Conservation (phyloP, 1,140 invertebrate genomes). For the Andricus grossulariae region DNA sequence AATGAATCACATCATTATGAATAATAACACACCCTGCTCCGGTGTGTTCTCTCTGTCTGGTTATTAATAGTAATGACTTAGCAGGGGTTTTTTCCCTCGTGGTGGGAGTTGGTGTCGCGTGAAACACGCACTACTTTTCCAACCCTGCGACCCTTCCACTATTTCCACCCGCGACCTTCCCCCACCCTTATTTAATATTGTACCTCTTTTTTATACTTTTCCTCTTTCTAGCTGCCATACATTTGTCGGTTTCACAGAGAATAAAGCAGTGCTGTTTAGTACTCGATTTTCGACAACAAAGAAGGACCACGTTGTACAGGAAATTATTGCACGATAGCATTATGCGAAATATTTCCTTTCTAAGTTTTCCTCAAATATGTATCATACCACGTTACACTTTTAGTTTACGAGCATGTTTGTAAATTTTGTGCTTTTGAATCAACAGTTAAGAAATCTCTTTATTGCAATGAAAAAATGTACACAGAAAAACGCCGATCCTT, state of each 20-base stretch:
- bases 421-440: neutral
- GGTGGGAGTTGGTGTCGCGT: constrained; percentile 62
- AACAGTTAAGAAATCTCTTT: neutral
- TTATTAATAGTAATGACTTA: constrained; percentile 69
- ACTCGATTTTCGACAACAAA: neutral
- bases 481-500: no score
- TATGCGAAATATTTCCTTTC: constrained; percentile 24
- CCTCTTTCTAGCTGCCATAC: neutral
- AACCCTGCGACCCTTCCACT: constrained; percentile 43
- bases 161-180: constrained; percentile 42
- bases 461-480: no score
- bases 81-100: constrained; percentile 53
- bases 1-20: constrained; percentile 67
- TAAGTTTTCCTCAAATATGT: neutral
- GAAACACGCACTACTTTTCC: constrained; percentile 66
- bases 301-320: constrained; percentile 1
- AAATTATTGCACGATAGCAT: constrained; percentile 37
- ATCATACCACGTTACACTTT: neutral
- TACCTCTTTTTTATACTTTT: constrained; percentile 17
- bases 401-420: neutral
- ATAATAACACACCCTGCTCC: constrained; percentile 64
- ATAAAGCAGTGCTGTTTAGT: no score
- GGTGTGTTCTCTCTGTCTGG: constrained; percentile 56
- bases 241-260: constrained; percentile 32
- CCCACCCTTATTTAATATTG: constrained; percentile 25